phyloP scores from a whole-genome alignment of 2,113 vertebrate genomes.

The Chrysochloris asiatica region DNA sequence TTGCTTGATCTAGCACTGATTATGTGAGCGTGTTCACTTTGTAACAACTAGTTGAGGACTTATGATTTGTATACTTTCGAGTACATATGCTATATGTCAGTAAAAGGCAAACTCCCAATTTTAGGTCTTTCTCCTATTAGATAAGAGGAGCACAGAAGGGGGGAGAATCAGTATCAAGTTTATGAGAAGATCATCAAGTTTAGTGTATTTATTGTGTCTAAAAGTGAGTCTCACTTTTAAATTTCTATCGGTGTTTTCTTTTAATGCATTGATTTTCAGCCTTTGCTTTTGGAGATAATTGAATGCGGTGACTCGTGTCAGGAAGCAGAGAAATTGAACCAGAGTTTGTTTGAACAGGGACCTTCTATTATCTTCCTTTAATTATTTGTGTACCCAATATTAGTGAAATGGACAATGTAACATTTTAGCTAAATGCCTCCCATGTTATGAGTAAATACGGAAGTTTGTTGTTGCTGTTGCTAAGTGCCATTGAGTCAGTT shows the following conservation, averaged over 20 bases:
- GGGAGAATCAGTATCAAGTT: background rate
- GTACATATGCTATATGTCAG: background rate
- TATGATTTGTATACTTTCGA: background rate
- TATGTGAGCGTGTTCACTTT: background rate
- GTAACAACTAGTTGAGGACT: background rate
- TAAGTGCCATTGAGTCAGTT: too few species aligned
- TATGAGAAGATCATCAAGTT: background rate
- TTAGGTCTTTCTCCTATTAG: background rate
- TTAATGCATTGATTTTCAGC: too few species aligned
- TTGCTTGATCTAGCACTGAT: background rate
- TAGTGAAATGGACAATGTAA: too few species aligned
- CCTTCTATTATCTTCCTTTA: background rate
- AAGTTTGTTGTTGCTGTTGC: too few species aligned
- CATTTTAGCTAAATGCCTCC: too few species aligned
- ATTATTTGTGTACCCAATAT: too few species aligned
- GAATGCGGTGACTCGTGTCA: background rate
- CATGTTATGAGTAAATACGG: too few species aligned
- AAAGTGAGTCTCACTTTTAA: background rate
- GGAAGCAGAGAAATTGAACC: background rate
- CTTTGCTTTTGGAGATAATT: constrained; percentile 1
- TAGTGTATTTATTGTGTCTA: background rate
- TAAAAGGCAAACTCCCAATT: background rate
- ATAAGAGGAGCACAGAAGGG: background rate
- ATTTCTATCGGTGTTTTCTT: too few species aligned
- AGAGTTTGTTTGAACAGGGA: background rate